phyloP scores from a whole-genome alignment of 2,888 invertebrate genomes.

The Drosophila nr. medialis region DNA sequence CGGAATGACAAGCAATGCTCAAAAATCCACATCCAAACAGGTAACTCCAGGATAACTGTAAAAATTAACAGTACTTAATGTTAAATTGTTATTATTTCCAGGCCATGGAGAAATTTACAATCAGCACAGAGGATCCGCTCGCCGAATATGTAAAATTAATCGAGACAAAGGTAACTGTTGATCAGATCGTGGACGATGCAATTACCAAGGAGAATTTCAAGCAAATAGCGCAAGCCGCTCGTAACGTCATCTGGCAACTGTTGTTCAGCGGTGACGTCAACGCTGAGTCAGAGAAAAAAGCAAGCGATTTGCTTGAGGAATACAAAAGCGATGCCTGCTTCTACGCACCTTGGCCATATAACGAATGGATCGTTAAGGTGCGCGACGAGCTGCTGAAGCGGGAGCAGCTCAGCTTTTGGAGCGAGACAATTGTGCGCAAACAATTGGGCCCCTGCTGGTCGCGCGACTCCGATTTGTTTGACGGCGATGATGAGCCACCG shows the following conservation, averaged over 20 bases:
- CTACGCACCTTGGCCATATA: conserved; percentile 75
- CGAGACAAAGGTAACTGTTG: conserved; percentile 58
- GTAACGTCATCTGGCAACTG: conserved; percentile 75
- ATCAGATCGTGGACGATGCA: conserved; percentile 62
- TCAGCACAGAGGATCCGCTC: conserved; percentile 49
- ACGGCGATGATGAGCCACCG: conserved; percentile 72
- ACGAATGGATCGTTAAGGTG: conserved; percentile 76
- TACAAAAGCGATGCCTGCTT: conserved; percentile 84
- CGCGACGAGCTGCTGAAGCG: conserved; percentile 68
- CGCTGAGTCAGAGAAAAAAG: conserved; percentile 63
- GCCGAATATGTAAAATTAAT: conserved; percentile 71
- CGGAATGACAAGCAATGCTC: conserved; percentile 43
- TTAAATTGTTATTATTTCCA: not conserved
- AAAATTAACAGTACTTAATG: not conserved
- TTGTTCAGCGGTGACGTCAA: conserved; percentile 59
- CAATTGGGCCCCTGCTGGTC: conserved; percentile 77
- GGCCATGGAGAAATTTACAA: conserved; percentile 24
- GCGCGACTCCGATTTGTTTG: conserved; percentile 76
- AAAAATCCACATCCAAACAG: conserved; percentile 25
- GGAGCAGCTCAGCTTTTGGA: conserved; percentile 74
- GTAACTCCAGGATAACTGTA: conserved; percentile 10
- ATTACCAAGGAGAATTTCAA: conserved; percentile 63
- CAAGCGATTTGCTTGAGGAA: conserved; percentile 66
- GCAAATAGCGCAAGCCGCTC: conserved; percentile 59
- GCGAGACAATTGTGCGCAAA: conserved; percentile 62